Evolutionary conservation across 2,113 vertebrate genomes (phyloP), one percentile per base, ranked within the genome.

Genomic region (Apistogramma diplotaenia): DNA sequence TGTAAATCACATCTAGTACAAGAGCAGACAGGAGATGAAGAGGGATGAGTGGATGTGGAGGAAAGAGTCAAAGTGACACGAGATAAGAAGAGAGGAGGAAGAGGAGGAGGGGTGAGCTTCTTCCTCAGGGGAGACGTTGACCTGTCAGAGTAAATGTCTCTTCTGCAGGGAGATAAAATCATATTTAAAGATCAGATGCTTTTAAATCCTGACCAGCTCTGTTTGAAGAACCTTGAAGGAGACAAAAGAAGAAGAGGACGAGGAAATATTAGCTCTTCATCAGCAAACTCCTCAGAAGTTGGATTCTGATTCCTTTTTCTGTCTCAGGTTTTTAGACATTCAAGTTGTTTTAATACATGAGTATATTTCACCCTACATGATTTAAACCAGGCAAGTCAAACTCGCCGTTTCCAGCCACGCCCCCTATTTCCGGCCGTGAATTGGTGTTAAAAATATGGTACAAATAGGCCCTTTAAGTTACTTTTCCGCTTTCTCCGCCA

Each of bases 141-240:
- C 83, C 86, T 87, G 86, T 85, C 79, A 88, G 82, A 88, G 85
- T 88, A 91, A 92, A 92, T 91, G 86, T 91, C 86, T 85, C 60
- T 40, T 89, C 90, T 78, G 76, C 89, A 75, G 86, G 84, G 84
- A 92, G 71, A 85, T 74, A 51, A 88, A 89, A 85, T 85, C 89
- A 88, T 89, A 88, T 90, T 92, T 86, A 92, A 90, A 90, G 82
- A 87, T 82, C 81, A 83, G 61, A 53, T 5, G 27, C 70, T 87
- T 35, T 90, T 85, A 89, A 84, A 80, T 72, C 85, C 27, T 3
- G 46, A 86, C 19, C 71, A 62, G 35, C 58, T 74, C 71, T 74
- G 58, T 65, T 80, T 80, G 67, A 80, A 80, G 35, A 73, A 53
- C 29, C 78, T 37, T 57, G 56, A 70, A 70, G 65, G 65, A 70